phyloP scores from a whole-genome alignment of 2,797 vertebrate genomes.

The Austrolebias charrua region DNA sequence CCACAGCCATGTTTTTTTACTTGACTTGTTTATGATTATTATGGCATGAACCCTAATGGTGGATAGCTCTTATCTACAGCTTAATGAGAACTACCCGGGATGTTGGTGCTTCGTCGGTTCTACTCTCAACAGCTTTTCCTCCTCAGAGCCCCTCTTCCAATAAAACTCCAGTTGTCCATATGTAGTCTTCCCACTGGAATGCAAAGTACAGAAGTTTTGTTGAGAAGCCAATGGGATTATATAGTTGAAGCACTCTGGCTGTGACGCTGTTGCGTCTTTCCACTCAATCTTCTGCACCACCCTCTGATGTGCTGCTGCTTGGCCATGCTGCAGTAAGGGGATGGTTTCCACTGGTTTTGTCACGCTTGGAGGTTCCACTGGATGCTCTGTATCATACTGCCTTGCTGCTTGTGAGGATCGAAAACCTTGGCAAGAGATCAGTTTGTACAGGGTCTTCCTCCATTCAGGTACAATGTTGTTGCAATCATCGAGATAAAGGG shows the following conservation, averaged over 20 bases:
- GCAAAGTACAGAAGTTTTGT: constrained; percentile 10
- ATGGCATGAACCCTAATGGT: too few species aligned
- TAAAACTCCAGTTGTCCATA: constrained; percentile 39
- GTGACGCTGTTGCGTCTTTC: not conserved
- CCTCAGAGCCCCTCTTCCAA: constrained; percentile 22
- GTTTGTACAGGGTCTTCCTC: constrained; percentile 29
- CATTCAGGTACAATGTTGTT: not conserved
- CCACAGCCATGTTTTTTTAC: too few species aligned
- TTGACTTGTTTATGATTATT: too few species aligned
- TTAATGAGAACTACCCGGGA: not conserved
- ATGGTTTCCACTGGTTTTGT: not conserved
- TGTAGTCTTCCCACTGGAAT: constrained; percentile 9
- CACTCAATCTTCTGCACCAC: constrained; percentile 21
- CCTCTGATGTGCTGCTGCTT: constrained; percentile 6
- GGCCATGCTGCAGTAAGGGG: not conserved
- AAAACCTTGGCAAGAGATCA: constrained; percentile 16
- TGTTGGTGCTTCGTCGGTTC: not conserved
- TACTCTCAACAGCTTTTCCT: not conserved
- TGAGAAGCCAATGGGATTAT: constrained; percentile 20
- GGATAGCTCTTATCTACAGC: not conserved
- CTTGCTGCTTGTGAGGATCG: not conserved
- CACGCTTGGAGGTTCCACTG: not conserved
- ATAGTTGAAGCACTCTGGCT: not conserved
- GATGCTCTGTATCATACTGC: not conserved
- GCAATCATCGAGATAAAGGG: not conserved